A percentile compares a stretch with the other conserved stretches of the same genome.
phyloP scores from a whole-genome alignment of 1,140 invertebrate species.

The Neodiprion virginianus region DNA sequence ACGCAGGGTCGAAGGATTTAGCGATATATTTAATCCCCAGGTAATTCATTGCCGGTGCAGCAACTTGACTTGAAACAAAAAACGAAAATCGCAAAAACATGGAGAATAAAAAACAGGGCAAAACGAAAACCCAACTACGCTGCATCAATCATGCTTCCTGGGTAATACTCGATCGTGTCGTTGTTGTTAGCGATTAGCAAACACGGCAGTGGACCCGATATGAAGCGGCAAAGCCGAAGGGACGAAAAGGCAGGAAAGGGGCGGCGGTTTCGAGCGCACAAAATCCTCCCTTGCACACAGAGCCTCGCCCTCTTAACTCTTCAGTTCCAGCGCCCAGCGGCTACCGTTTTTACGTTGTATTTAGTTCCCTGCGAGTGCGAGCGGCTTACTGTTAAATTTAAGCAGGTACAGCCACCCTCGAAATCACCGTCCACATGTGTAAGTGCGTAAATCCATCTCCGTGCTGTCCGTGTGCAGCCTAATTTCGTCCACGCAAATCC shows the following conservation, averaged over 20 bases:
- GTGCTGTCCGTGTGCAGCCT: no score
- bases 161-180: conserved; percentile 35
- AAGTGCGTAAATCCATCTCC: no score
- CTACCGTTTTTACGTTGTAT: neutral
- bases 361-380: neutral
- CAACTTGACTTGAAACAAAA: conserved; percentile 16
- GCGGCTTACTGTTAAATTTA: neutral
- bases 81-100: conserved; percentile 16
- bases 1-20: conserved; percentile 61
- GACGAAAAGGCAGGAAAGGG: neutral
- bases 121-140: conserved; percentile 31
- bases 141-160: conserved; percentile 34
- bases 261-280: neutral
- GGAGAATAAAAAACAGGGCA: neutral
- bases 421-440: no score
- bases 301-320: conserved; percentile 1
- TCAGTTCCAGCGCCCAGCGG: neutral
- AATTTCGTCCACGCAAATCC: no score
- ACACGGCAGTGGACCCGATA: conserved; percentile 29
- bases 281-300: conserved; percentile 5
- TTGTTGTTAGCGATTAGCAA: conserved; percentile 49
- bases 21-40: conserved; percentile 58
- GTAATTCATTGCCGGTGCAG: conserved; percentile 31
- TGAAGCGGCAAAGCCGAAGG: neutral
- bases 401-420: neutral